Conservation (phyloP, 1,140 invertebrate genomes). For the Calephelis virginiensis region DNA sequence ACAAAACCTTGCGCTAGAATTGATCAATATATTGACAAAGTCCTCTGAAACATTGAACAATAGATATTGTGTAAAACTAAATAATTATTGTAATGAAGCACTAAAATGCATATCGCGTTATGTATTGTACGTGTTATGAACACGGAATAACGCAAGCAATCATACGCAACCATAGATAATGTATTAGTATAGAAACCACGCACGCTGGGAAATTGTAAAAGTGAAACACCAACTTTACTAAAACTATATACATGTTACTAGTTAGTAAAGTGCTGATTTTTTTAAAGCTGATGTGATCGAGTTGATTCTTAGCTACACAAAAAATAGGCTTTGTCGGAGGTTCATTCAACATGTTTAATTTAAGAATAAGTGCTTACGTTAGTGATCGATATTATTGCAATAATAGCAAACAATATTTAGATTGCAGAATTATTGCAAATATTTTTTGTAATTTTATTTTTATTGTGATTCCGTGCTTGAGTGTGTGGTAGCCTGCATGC, state of each 20-base stretch:
- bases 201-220: background rate
- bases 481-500: too few species aligned
- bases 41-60: slow-evolving; percentile 1
- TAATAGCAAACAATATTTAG: too few species aligned
- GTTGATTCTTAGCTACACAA: too few species aligned
- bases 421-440: too few species aligned
- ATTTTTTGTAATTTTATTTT: too few species aligned
- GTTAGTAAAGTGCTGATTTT: too few species aligned
- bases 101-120: slow-evolving; percentile 36
- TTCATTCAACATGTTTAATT: too few species aligned
- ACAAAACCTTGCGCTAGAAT: background rate
- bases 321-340: too few species aligned
- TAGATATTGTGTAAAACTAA: slow-evolving; percentile 11
- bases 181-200: background rate
- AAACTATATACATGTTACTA: background rate
- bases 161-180: slow-evolving; percentile 20
- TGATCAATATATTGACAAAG: background rate
- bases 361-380: too few species aligned
- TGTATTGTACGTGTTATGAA: slow-evolving; percentile 33
- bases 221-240: background rate
- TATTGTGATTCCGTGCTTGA: too few species aligned
- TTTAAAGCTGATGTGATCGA: too few species aligned
- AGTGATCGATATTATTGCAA: too few species aligned
- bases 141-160: slow-evolving; percentile 28
- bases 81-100: slow-evolving; percentile 5